Conservation (phyloP, 2,888 invertebrate species). For the Gasteruption jaculator region DNA sequence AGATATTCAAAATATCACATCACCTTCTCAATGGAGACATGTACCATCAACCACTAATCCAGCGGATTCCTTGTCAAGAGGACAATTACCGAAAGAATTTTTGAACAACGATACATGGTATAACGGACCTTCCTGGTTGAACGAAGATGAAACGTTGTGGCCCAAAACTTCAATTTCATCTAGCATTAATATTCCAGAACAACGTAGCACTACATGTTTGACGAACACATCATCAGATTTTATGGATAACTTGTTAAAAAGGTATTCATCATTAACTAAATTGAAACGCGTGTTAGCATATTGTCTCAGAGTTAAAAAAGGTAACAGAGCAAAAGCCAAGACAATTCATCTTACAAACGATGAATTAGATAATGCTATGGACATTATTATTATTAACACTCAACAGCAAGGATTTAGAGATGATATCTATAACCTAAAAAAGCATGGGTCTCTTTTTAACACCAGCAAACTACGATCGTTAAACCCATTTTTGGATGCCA, state of each 20-base stretch:
- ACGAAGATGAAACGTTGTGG: slow-evolving; percentile 10
- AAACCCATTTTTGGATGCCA: too few species aligned
- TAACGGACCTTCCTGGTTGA: slow-evolving; percentile 19
- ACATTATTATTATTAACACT: too few species aligned
- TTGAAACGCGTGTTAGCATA: slow-evolving; percentile 9
- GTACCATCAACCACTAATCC: slow-evolving; percentile 22
- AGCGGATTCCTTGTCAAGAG: slow-evolving; percentile 25
- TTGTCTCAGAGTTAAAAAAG: slow-evolving; percentile 11
- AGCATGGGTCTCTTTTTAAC: too few species aligned
- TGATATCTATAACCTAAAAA: too few species aligned
- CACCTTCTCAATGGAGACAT: slow-evolving; percentile 19
- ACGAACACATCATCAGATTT: too few species aligned
- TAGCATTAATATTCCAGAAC: too few species aligned
- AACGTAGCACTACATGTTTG: too few species aligned
- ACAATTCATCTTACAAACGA: too few species aligned
- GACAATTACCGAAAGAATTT: slow-evolving; percentile 16
- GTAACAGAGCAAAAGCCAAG: too few species aligned
- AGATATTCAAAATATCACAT: slow-evolving; percentile 18
- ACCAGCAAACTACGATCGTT: too few species aligned
- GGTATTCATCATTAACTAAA: slow-evolving; percentile 7
- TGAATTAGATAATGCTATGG: too few species aligned
- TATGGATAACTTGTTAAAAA: neutral
- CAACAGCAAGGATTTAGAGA: too few species aligned
- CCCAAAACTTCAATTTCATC: slow-evolving; percentile 1
- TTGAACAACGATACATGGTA: slow-evolving; percentile 15